Conservation (phyloP, 2,888 invertebrate genomes). For the Zygogramma bicolorata region DNA sequence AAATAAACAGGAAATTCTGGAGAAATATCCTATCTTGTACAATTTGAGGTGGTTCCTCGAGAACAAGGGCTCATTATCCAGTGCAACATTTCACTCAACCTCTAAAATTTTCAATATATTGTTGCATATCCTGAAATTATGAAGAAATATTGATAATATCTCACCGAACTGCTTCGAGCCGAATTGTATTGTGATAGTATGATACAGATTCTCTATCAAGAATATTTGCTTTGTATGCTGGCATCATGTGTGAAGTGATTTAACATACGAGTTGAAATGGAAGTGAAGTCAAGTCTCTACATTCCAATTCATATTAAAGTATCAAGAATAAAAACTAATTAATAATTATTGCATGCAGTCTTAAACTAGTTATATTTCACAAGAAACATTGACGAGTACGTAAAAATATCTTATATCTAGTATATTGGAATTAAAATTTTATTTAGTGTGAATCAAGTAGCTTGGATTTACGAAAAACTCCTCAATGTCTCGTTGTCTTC, state of each 20-base stretch:
- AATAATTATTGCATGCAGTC: constrained; percentile 56
- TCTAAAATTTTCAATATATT: constrained; percentile 25
- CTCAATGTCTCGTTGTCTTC: constrained; percentile 47
- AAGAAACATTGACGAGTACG: constrained; percentile 58
- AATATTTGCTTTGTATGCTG: constrained; percentile 53
- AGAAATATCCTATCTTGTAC: not conserved
- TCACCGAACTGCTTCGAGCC: constrained; percentile 42
- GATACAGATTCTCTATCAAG: constrained; percentile 19
- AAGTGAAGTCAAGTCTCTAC: constrained; percentile 46
- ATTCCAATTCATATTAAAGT: constrained; percentile 42
- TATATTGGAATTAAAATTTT: constrained; percentile 26
- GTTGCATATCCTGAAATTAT: constrained; percentile 46
- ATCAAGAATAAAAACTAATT: constrained; percentile 50
- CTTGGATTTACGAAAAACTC: constrained; percentile 43
- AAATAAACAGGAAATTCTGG: not conserved
- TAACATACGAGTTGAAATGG: constrained; percentile 35
- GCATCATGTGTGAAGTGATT: constrained; percentile 50
- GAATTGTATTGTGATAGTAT: constrained; percentile 48
- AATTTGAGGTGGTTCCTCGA: not conserved
- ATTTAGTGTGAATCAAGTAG: not conserved
- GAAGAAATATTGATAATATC: constrained; percentile 36
- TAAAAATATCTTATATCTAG: constrained; percentile 41
- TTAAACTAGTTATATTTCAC: constrained; percentile 52
- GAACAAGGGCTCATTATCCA: constrained; percentile 28
- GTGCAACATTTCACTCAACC: constrained; percentile 44